These are phyloP conservation scores for Oxygymnocypris stewartii DNA, from an alignment of 2,113 vertebrate species.

Conservation along the genomic window DNA sequence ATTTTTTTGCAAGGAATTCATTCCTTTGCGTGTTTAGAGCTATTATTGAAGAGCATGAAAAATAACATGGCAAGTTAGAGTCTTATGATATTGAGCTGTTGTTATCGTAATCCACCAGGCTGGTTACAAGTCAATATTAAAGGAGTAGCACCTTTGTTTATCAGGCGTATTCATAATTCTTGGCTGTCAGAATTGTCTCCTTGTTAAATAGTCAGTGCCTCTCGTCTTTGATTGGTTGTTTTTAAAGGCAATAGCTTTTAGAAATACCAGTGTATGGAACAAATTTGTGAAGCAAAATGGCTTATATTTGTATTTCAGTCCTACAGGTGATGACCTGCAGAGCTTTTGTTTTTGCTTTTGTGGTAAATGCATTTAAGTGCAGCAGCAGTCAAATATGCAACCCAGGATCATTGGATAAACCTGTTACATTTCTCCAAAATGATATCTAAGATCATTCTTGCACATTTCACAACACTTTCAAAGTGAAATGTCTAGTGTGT, in stretches of 20 bases:
- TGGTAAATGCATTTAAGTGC: neutral
- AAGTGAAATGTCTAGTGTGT: neutral
- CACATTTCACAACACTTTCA: neutral
- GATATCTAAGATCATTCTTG: neutral
- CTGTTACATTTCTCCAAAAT: neutral
- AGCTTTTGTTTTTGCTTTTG: neutral
- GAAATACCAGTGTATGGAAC: neutral
- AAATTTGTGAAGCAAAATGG: constrained; percentile 43
- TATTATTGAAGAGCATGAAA: neutral
- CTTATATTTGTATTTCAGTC: neutral
- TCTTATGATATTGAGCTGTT: constrained; percentile 10
- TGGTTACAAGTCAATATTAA: constrained; percentile 29
- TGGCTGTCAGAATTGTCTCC: constrained; percentile 14
- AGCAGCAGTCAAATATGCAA: neutral
- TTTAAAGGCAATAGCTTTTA: neutral
- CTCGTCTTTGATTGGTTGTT: neutral
- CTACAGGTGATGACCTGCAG: neutral
- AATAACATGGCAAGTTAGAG: neutral
- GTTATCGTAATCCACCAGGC: neutral
- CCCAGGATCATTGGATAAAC: neutral
- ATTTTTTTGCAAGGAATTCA: neutral
- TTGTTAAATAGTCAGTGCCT: neutral
- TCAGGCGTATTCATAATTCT: neutral
- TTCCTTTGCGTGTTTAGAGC: neutral
- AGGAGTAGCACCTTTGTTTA: constrained; percentile 6